Evolutionary conservation across 2,113 vertebrate genomes (phyloP), one percentile per base, ranked within the genome.

Genomic region (Melanerpes aurifrons): DNA sequence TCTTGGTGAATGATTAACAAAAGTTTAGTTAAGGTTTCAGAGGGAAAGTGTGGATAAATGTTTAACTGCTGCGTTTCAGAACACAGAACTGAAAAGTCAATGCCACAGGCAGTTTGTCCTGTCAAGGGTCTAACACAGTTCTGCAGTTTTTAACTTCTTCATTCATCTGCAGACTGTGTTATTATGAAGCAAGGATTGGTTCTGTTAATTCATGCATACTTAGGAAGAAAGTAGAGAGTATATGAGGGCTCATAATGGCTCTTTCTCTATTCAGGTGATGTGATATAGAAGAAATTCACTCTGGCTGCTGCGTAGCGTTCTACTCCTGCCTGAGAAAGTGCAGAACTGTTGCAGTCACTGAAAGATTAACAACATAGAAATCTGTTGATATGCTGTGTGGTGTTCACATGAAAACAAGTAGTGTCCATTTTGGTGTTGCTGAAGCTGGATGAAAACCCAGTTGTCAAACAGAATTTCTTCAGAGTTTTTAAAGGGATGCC

Each of bases 1-100:
- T 94, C 83, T 69, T 78, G 67, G 93, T 93, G 82, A 96, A 96
- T 95, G 37, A 92, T 96, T 94, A 95, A 93, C 92, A 72, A 81
- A 90, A 93, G 78, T 11, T 57, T 61, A 88, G 80, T 93, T 81
- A 88, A 83, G 85, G 82, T 83, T 90, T 93, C 70, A 32, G 54
- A 90, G 81, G 35, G 48, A 67, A 80, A 18, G 7, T 48, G 43
- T 40, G 37, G 62, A 84, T 90, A 72, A 92, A 92, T 92, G 82
- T 91, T 95, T 92, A 94, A 93, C 87, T 72, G 48, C 32, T 25
- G 13, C 61, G 15, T 86, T 87, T 92, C 35, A 25, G 68, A 53
- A 32, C 2, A 77, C 35, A 26, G 62, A 90, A 29, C 25, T 83
- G 63, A 45, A 18, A 61, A 78, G 53, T 53, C 43, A 74, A 0